Percentiles rank a stretch among this genome's conserved stretches.
Conservation (phyloP, 2,113 vertebrate species). For the Trichomycterus rosablanca region DNA sequence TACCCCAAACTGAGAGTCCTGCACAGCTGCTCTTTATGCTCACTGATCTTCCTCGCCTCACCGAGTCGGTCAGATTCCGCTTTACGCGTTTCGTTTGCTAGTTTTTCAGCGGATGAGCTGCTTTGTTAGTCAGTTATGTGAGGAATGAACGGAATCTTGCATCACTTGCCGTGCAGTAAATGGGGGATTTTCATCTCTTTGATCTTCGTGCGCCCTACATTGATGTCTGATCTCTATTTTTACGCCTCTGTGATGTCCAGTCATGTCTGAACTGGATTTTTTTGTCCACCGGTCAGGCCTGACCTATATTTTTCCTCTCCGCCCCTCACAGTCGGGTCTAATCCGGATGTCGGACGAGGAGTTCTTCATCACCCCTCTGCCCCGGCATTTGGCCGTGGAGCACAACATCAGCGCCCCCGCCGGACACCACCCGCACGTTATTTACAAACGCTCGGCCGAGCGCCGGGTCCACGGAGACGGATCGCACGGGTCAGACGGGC, state of each 20-base stretch:
- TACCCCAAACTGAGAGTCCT: too few species aligned
- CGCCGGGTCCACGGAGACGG: constrained; percentile 59
- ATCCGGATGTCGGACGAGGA: constrained; percentile 81
- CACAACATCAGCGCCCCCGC: constrained; percentile 81
- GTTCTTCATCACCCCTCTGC: constrained; percentile 88
- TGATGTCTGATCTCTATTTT: neutral
- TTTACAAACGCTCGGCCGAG: constrained; percentile 88
- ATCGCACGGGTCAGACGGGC: neutral
- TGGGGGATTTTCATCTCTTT: too few species aligned
- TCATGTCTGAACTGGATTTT: constrained; percentile 46
- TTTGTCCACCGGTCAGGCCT: neutral
- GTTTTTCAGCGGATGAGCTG: too few species aligned
- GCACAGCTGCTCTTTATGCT: too few species aligned
- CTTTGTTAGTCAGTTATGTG: neutral
- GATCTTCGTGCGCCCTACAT: neutral
- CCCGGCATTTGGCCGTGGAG: constrained; percentile 76
- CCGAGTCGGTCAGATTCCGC: too few species aligned
- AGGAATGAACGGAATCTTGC: constrained; percentile 3
- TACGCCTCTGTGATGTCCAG: constrained; percentile 63
- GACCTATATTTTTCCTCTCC: constrained; percentile 37
- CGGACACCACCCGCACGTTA: constrained; percentile 85
- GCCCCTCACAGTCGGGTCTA: constrained; percentile 81
- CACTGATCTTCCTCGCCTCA: too few species aligned
- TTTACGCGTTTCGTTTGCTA: too few species aligned
- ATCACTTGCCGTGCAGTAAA: too few species aligned